Percentiles rank a stretch among this genome's conserved stretches.
phyloP scores from a whole-genome alignment of 2,113 vertebrate genomes.

The Chinchilla lanigera region DNA sequence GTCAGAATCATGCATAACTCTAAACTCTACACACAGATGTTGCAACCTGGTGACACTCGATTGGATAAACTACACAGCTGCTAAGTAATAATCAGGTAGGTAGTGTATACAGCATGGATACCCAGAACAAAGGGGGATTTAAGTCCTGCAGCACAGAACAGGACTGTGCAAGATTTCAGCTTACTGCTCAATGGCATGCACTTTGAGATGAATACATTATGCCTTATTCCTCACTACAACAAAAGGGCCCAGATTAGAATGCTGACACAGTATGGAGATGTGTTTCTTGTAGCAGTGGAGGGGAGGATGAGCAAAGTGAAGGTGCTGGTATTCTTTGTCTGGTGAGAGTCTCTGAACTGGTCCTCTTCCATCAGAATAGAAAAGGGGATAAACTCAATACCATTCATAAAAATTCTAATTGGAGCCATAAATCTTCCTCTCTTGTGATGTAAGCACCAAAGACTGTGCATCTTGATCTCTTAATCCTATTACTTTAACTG shows the following conservation, averaged over 20 bases:
- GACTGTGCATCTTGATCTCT: not conserved
- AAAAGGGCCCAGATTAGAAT: too few species aligned
- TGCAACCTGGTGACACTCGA: rapidly evolving
- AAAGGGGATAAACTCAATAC: not conserved
- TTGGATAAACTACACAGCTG: not conserved
- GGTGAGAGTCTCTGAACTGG: not conserved
- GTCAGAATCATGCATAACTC: not conserved
- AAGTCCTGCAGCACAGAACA: not conserved
- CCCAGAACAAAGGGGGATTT: too few species aligned
- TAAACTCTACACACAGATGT: not conserved
- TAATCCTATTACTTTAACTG: not conserved
- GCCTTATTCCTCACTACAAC: too few species aligned
- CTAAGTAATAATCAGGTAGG: not conserved
- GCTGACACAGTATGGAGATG: not conserved
- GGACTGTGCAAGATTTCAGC: not conserved
- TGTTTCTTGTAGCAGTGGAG: not conserved
- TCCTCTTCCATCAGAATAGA: not conserved
- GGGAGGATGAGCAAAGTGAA: not conserved
- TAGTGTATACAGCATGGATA: not conserved
- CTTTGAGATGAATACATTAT: not conserved
- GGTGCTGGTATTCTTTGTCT: not conserved
- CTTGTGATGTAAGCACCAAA: not conserved
- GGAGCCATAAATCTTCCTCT: not conserved
- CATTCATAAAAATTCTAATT: not conserved
- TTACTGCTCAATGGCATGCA: not conserved